Base-by-base conservation (phyloP, 2,888 invertebrate genomes). In the Drosophila demipolita region DNA sequence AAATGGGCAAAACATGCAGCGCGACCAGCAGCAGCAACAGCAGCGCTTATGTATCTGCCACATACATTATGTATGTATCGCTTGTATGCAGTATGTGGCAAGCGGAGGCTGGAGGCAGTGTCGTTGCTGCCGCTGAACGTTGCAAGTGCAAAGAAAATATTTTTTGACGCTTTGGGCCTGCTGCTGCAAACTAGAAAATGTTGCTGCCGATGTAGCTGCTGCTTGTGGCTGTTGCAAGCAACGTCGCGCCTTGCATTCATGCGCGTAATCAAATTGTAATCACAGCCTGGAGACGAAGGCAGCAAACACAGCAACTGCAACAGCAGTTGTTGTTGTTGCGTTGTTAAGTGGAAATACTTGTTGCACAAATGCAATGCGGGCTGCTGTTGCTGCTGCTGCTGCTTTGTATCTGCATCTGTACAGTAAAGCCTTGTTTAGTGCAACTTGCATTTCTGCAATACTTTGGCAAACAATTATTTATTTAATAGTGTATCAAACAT, bases 241-340 rank as follows among this genome's bases (percentile, higher is more conserved):
- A 74, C 72, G 77, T 72, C 70, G 80, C 86, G 75, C 79, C 71
- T 87, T 89, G 91, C 90, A 89, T 87, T 90, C 86, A 89, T 89
- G 91, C 90, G 91, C 87, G 90, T 91, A 87, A 87, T 87, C 87
- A 87, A 87, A 87, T 91, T 90, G 87, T 90, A 90, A 87, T 87
- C 87, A 90, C 83, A 75, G 89, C 89, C 75, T 87, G 89, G 55
- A 49, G 82, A 81, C 80, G 72, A 76, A 72, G 80, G 73, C 86
- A 76, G 73, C 84, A 81, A 50, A 54, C 50, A 68, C 78, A 65
- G 40, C 74, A 65, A 48, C 45, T 45, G 17, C 62, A 53, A n/a
- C 50, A 42, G 40, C 53, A 62, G 55, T 73, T 71, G 71, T 66
- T 83, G 83, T 60, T 75, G 81, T 67, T 83, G 74, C 69, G 87